Evolutionary conservation across 2,888 invertebrate genomes (phyloP).

Genomic region (Sturmia bella): DNA sequence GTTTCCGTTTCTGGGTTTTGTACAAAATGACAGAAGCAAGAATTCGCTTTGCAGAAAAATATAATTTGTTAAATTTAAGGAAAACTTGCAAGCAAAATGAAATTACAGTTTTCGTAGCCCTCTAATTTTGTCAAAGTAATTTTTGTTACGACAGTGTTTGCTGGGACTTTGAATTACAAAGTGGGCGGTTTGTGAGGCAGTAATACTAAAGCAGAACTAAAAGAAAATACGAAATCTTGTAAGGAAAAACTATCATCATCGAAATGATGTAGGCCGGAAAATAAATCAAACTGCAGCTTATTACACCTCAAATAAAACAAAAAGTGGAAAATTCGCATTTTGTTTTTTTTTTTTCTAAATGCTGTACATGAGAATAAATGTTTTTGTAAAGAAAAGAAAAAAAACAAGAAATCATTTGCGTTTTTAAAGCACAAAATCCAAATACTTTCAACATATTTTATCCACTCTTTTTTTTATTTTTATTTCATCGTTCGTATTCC

Average conservation of each 20-base stretch:
- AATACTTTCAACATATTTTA: conserved; percentile 45
- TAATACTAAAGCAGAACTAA: conserved; percentile 3
- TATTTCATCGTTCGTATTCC: conserved; percentile 22
- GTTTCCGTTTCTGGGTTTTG: too few species aligned
- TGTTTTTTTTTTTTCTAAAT: conserved; percentile 2
- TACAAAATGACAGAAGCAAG: too few species aligned
- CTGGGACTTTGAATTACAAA: neutral
- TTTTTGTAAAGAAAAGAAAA: neutral
- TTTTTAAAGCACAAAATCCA: conserved; percentile 26
- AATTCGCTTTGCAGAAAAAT: too few species aligned
- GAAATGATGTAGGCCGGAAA: conserved; percentile 62
- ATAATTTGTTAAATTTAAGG: too few species aligned
- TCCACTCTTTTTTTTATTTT: conserved; percentile 1
- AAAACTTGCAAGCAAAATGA: too few species aligned
- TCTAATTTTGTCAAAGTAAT: too few species aligned
- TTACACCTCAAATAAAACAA: conserved; percentile 42
- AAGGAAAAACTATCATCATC: conserved; percentile 36
- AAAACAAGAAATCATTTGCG: conserved; percentile 20
- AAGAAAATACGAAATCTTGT: neutral
- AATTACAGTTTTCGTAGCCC: too few species aligned
- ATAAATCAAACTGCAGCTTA: conserved; percentile 61
- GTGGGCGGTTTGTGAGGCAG: conserved; percentile 26
- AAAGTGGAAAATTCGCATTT: neutral
- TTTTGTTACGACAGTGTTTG: neutral
- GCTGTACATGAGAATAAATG: conserved; percentile 25